Conservation (phyloP, 2,113 vertebrate species). For the Pseudopipra pipra region DNA sequence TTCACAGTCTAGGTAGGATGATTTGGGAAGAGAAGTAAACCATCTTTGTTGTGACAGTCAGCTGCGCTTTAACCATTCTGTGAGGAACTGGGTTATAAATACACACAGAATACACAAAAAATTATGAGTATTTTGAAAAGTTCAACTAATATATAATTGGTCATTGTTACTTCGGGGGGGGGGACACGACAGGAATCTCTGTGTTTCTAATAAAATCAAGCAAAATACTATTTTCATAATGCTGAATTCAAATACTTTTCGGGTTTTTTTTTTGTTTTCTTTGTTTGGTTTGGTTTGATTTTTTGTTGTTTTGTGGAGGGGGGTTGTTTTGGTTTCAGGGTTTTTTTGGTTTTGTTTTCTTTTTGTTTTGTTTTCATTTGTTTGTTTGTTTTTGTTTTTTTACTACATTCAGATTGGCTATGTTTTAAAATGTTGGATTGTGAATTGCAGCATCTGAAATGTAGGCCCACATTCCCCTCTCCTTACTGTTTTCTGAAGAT, state of each 20-base stretch:
- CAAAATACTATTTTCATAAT: not conserved
- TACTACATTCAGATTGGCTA: not conserved
- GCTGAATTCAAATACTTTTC: not conserved
- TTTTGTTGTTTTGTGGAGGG: not conserved
- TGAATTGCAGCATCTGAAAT: not conserved
- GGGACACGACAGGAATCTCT: not conserved
- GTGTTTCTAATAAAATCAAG: not conserved
- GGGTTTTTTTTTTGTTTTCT: not conserved
- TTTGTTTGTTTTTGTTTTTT: not conserved
- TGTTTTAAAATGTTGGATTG: not conserved
- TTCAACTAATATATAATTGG: not conserved
- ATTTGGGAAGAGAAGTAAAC: not conserved
- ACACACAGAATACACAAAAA: not conserved
- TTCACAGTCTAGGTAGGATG: not conserved
- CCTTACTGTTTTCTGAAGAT: not conserved
- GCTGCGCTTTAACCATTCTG: not conserved
- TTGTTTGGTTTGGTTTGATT: not conserved
- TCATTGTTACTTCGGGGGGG: not conserved
- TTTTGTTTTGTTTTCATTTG: not conserved
- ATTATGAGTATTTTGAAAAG: not conserved
- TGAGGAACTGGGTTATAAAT: not conserved
- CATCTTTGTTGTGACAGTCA: not conserved
- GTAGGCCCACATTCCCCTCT: not conserved
- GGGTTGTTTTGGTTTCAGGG: not conserved
- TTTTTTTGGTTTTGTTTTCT: not conserved